A percentile compares a stretch with the other conserved stretches of the same genome.
Evolutionary conservation across 2,113 vertebrate genomes (phyloP).

Genomic region (Andinoacara biseriatus): DNA sequence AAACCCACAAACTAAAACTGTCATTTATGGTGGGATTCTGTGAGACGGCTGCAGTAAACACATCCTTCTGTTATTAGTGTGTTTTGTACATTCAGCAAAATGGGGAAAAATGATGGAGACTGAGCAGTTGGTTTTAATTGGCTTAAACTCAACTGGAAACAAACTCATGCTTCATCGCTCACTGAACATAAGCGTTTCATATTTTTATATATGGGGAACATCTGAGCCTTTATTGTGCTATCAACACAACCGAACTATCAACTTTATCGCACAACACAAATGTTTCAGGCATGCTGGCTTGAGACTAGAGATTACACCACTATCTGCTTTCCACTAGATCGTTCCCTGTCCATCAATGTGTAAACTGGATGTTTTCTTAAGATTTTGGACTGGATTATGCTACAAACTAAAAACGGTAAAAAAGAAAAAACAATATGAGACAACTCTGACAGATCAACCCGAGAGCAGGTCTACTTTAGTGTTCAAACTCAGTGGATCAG

Average conservation of each 20-base stretch:
- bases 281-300: background rate
- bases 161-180: background rate
- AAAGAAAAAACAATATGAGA: too few relatives aligned
- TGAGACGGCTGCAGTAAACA: background rate
- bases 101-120: accelerated
- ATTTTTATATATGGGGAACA: too few relatives aligned
- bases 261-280: background rate
- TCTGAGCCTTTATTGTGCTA: too few relatives aligned
- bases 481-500: background rate
- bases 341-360: accelerated
- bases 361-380: background rate
- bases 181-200: too few relatives aligned
- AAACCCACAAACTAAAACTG: background rate
- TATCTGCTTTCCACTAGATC: accelerated
- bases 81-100: accelerated
- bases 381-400: background rate
- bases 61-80: too few relatives aligned
- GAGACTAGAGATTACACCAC: background rate
- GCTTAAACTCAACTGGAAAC: background rate
- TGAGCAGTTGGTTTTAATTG: background rate
- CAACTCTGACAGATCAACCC: background rate
- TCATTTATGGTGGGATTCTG: background rate
- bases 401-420: background rate
- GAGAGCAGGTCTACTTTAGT: background rate
- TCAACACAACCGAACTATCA: too few relatives aligned